Evolutionary conservation across 2,888 invertebrate genomes (phyloP).

Genomic region (Tenthredo amoena): DNA sequence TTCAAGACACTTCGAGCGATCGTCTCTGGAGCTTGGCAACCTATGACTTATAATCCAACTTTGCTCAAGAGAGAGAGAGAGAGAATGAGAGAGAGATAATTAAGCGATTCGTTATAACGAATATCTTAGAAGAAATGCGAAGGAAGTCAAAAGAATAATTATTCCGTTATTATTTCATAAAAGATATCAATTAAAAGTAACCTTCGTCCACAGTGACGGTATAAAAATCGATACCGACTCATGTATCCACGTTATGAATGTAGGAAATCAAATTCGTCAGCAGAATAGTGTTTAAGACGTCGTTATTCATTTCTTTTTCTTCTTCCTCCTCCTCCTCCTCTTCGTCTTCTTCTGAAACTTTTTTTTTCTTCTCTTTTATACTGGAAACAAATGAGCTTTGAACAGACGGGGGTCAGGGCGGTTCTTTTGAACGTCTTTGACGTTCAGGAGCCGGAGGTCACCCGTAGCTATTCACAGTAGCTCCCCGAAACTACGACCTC

Average conservation of each 20-base stretch:
- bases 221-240: background rate
- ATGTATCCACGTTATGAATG: background rate
- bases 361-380: constrained; percentile 56
- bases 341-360: constrained; percentile 48
- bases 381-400: constrained; percentile 74
- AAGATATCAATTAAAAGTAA: background rate
- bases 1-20: background rate
- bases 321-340: constrained; percentile 51
- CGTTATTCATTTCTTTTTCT: constrained; percentile 25
- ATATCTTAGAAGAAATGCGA: background rate
- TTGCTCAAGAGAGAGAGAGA: background rate
- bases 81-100: background rate
- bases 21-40: background rate
- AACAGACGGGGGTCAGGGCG: constrained; percentile 70
- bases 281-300: constrained; percentile 43
- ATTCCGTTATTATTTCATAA: background rate
- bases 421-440: constrained; percentile 72
- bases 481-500: constrained; percentile 61
- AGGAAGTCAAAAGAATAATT: background rate
- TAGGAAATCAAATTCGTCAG: constrained; percentile 32
- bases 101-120: background rate
- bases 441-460: constrained; percentile 70
- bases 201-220: background rate
- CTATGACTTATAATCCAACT: background rate
- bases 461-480: constrained; percentile 72